Evolutionary conservation across 1,140 invertebrate genomes (phyloP), one percentile per base, ranked within the genome.

Genomic region (Phymastichus coffea): DNA sequence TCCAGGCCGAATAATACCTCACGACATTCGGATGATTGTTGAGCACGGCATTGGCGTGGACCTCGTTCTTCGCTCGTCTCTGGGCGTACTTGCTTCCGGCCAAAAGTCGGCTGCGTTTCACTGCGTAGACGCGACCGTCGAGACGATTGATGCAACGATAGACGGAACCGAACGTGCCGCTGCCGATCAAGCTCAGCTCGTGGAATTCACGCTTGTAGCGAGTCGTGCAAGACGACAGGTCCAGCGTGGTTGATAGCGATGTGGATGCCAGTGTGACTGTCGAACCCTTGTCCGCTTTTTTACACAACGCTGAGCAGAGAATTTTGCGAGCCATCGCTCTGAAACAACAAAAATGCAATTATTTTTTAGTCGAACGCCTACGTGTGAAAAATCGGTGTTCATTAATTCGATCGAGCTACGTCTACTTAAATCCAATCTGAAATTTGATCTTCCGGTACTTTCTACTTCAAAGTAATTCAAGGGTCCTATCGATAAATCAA

Each of bases 1-100:
- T 90, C 94, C 94, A 97, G 2, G 93, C 92, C 0, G 92, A 94
- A 77, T 93, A 95, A 70, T 96, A 96, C 40, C 92, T 84, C 1
- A 97, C 93, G 14, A 97, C 90, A 70, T 96, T 90, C 49, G 90
- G 87, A 71, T 95, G 93, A 71, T 91, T 91, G 2, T 85, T 90
- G 2, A 96, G 78, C 10, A 94, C 92, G 0, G 93, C 93, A 74
- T 96, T 93, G 0, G 94, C 94, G 75, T 93, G 94, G 0, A 96
- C 93, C 80, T 97, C 94, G 70, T 93, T 96, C 52, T 94, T 74
- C 1, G 93, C 93, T 46, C 85, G 87, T 58, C 91, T 86, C 82
- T 93, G n/a, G n/a, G n/a, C 90, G 64, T 88, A 87, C 0, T 83
- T 82, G 68, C 87, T 89, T 90, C 90, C 87, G 2, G 93, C 86